Evolutionary conservation across 2,113 vertebrate genomes (phyloP).

Genomic region (Cricetomys ansorgei): DNA sequence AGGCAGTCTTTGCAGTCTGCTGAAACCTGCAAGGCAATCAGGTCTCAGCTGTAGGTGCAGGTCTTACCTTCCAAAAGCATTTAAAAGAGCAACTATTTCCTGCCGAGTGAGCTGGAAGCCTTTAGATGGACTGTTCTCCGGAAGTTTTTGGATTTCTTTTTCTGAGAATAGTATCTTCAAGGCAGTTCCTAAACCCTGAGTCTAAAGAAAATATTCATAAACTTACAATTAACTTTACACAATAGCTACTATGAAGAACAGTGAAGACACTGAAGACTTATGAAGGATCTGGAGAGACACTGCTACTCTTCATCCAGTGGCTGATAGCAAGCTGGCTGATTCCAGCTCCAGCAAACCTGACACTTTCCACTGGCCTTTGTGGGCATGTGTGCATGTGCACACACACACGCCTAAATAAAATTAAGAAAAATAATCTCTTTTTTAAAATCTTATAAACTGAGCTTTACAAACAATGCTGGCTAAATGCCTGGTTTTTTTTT

Average conservation of each 20-base stretch:
- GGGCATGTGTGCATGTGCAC: too few relatives aligned
- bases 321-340: not conserved
- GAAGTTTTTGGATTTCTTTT: slow-evolving; percentile 96
- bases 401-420: not conserved
- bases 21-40: not conserved
- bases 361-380: not conserved
- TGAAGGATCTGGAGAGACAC: not conserved
- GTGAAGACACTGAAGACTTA: not conserved
- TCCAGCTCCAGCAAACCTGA: not conserved
- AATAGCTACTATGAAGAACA: not conserved
- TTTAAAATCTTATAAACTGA: not conserved
- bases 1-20: not conserved
- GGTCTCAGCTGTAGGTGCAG: not conserved
- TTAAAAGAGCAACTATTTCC: slow-evolving; percentile 96
- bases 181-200: slow-evolving; percentile 96
- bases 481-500: too few relatives aligned
- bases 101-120: slow-evolving; percentile 97
- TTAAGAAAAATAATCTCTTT: not conserved
- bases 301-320: not conserved
- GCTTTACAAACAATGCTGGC: not conserved
- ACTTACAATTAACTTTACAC: not conserved
- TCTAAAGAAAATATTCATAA: slow-evolving; percentile 85
- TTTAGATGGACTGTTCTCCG: slow-evolving; percentile 94
- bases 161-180: slow-evolving; percentile 98
- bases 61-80: slow-evolving; percentile 94